phyloP scores from a whole-genome alignment of 2,888 invertebrate species.

The Argyresthia albistria region DNA sequence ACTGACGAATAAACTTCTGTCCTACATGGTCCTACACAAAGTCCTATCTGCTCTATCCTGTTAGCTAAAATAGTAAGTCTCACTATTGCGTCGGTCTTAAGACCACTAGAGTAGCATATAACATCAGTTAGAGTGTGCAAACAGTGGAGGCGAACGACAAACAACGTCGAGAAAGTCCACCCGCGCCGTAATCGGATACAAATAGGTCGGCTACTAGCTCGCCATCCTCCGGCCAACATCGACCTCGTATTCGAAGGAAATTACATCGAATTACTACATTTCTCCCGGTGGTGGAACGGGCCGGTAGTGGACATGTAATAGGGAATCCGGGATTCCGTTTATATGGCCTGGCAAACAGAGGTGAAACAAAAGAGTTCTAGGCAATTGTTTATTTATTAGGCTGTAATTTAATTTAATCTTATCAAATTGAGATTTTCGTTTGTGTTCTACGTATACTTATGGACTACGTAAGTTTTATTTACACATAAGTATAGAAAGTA shows the following conservation, averaged over 20 bases:
- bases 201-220: conserved; percentile 37
- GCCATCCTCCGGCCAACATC: conserved; percentile 29
- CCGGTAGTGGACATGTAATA: conserved; percentile 21
- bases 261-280: conserved; percentile 38
- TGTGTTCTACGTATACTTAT: no score
- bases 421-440: no score
- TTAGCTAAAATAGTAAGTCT: neutral
- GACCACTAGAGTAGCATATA: conserved; percentile 32
- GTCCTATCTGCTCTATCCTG: no score
- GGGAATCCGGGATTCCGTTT: conserved; percentile 7
- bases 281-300: conserved; percentile 23
- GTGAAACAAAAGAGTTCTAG: no score
- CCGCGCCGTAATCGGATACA: conserved; percentile 53
- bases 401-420: no score
- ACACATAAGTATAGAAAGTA: no score
- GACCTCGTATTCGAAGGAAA: conserved; percentile 31
- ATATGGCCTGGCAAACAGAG: conserved; percentile 5
- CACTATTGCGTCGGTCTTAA: neutral
- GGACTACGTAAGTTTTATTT: no score
- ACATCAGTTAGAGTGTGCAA: conserved; percentile 41
- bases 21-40: no score
- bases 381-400: no score
- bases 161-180: conserved; percentile 38
- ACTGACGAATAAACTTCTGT: no score
- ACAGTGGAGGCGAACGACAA: conserved; percentile 41